A percentile compares a stretch with the other conserved stretches of the same genome.
These are phyloP conservation scores for Chorisops tibialis DNA, from an alignment of 2,888 invertebrate species.

Conservation along the genomic window DNA sequence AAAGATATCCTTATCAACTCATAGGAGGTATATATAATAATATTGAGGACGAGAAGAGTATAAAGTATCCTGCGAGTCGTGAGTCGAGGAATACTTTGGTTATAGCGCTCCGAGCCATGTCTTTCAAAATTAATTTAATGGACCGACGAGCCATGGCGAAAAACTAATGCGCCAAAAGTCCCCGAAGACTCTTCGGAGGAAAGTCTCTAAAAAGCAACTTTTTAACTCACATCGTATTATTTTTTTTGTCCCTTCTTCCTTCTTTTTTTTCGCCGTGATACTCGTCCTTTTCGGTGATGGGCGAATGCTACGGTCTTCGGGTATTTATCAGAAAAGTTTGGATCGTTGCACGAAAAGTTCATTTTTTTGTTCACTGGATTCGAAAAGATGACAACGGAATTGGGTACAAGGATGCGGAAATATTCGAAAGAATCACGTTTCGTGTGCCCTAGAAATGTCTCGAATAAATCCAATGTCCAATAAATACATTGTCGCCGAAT, in stretches of 20 bases:
- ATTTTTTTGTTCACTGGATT: background rate
- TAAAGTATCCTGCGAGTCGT: slow-evolving; percentile 15
- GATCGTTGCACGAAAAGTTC: slow-evolving; percentile 7
- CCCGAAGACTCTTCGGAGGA: background rate
- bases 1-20: slow-evolving; percentile 6
- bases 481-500: slow-evolving; percentile 16
- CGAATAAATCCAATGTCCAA: background rate
- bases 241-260: background rate
- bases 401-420: slow-evolving; percentile 14
- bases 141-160: slow-evolving; percentile 23
- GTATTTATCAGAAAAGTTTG: slow-evolving; percentile 21
- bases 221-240: slow-evolving; percentile 6
- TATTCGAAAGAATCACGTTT: slow-evolving; percentile 18
- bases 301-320: background rate
- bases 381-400: slow-evolving; percentile 3
- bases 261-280: background rate
- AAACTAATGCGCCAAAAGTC: slow-evolving; percentile 24
- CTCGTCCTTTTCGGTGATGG: no score
- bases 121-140: slow-evolving; percentile 25
- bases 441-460: slow-evolving; percentile 3
- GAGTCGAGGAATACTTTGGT: slow-evolving; percentile 14
- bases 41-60: background rate
- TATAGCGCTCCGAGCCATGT: slow-evolving; percentile 21
- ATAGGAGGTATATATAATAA: slow-evolving; percentile 1
- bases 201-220: slow-evolving; percentile 13